Evolutionary conservation across 2,888 invertebrate genomes (phyloP).

Genomic region (Nasonovia ribisnigri): DNA sequence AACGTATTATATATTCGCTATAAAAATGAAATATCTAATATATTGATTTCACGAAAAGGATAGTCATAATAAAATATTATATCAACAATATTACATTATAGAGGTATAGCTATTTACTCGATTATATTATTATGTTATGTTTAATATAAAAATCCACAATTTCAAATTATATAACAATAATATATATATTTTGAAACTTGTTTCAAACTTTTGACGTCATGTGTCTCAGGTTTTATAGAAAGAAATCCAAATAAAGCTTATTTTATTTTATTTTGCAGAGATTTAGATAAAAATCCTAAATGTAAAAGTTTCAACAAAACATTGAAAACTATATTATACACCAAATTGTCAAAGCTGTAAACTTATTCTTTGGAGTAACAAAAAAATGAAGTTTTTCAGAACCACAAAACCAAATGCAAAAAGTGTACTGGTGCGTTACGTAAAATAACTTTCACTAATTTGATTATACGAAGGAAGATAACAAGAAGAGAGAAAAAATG

Average conservation of each 20-base stretch:
- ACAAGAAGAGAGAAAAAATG: constrained; percentile 20
- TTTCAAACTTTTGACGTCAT: constrained; percentile 44
- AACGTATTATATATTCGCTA: neutral
- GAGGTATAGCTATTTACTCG: neutral
- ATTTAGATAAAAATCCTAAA: constrained; percentile 57
- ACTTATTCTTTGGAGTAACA: constrained; percentile 44
- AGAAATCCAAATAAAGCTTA: constrained; percentile 44
- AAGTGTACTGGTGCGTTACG: constrained; percentile 61
- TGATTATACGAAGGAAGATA: constrained; percentile 55
- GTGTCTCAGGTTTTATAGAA: constrained; percentile 25
- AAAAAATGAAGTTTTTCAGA: constrained; percentile 52
- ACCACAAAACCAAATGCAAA: constrained; percentile 54
- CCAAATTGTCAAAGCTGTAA: constrained; percentile 60
- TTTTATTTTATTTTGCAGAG: constrained; percentile 1
- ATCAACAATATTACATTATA: neutral
- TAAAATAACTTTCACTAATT: constrained; percentile 61
- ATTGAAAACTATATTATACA: constrained; percentile 56
- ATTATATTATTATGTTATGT: neutral
- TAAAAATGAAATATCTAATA: neutral
- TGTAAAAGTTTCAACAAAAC: constrained; percentile 55
- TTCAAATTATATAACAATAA: constrained; percentile 15
- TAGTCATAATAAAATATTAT: neutral
- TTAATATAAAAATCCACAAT: neutral
- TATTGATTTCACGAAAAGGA: neutral
- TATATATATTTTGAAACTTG: constrained; percentile 44